phyloP scores from a whole-genome alignment of 2,888 invertebrate genomes.

The Crocallis elinguaria region DNA sequence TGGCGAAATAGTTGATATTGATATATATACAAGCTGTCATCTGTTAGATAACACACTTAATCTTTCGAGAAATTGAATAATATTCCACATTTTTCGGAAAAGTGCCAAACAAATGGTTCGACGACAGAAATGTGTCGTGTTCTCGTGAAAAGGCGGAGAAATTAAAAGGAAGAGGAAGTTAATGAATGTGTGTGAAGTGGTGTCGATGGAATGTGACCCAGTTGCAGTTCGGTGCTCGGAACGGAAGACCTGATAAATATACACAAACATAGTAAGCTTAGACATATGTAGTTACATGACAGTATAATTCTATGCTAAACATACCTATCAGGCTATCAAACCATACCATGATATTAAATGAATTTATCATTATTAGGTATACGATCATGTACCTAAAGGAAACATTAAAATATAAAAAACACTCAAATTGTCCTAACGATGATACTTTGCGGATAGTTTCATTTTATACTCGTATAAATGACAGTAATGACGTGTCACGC shows the following conservation, averaged over 20 bases:
- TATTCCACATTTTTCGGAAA: slow-evolving; percentile 55
- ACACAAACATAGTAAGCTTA: slow-evolving; percentile 2
- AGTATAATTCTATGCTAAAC: neutral
- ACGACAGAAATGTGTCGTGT: slow-evolving; percentile 62
- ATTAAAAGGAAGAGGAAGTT: slow-evolving; percentile 60
- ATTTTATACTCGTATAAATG: too few relatives aligned
- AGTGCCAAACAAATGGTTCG: slow-evolving; percentile 55
- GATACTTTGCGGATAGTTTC: too few relatives aligned
- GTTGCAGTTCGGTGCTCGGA: slow-evolving; percentile 58
- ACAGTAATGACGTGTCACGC: neutral
- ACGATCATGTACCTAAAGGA: neutral
- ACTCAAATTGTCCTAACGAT: too few relatives aligned
- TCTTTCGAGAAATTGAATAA: slow-evolving; percentile 67
- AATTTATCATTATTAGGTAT: neutral
- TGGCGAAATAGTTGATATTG: slow-evolving; percentile 13
- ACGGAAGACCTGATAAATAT: slow-evolving; percentile 15
- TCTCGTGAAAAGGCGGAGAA: slow-evolving; percentile 48
- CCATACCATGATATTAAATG: neutral
- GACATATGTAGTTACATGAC: slow-evolving; percentile 2
- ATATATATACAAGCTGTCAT: slow-evolving; percentile 25
- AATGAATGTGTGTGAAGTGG: slow-evolving; percentile 58
- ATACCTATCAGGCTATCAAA: neutral
- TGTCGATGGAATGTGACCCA: slow-evolving; percentile 62
- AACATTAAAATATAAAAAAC: neutral
- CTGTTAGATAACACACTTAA: slow-evolving; percentile 61